Percentiles rank a stretch among this genome's conserved stretches.
These are phyloP conservation scores for Sciurus vulgaris DNA, from an alignment of 2,797 vertebrate genomes.

Conservation along the genomic window DNA sequence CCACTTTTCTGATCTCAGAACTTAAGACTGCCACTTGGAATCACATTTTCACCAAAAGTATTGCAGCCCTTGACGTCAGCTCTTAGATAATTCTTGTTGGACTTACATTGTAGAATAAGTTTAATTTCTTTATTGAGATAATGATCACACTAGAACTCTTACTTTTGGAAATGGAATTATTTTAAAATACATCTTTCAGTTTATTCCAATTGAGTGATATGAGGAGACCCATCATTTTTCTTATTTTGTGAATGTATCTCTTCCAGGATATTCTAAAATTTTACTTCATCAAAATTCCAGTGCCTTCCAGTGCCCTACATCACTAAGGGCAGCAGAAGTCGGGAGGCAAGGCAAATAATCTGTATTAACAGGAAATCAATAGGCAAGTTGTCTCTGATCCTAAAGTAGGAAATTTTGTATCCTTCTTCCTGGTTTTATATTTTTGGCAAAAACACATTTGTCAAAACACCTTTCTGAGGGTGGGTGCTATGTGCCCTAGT, in stretches of 20 bases:
- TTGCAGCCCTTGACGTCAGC: not conserved
- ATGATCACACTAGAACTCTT: not conserved
- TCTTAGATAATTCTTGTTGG: not conserved
- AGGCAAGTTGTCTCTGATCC: not conserved
- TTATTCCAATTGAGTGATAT: not conserved
- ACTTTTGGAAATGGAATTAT: not conserved
- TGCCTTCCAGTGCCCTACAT: not conserved
- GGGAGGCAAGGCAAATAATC: not conserved
- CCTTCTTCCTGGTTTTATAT: not conserved
- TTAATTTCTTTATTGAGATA: conserved; percentile 21
- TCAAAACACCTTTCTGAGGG: not conserved
- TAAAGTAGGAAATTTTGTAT: not conserved
- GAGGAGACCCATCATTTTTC: not conserved
- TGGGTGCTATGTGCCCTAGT: not conserved
- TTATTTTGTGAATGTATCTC: not conserved
- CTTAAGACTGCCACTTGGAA: not conserved
- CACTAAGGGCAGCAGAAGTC: not conserved
- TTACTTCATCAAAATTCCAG: not conserved
- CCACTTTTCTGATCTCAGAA: not conserved
- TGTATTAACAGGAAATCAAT: not conserved
- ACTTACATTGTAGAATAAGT: not conserved
- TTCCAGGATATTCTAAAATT: conserved; percentile 3
- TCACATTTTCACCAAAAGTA: not conserved
- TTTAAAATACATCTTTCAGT: not conserved
- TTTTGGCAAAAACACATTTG: not conserved